These are phyloP conservation scores for Chrysomallon squamiferum DNA, from an alignment of 1,140 invertebrate genomes.

Conservation along the genomic window DNA sequence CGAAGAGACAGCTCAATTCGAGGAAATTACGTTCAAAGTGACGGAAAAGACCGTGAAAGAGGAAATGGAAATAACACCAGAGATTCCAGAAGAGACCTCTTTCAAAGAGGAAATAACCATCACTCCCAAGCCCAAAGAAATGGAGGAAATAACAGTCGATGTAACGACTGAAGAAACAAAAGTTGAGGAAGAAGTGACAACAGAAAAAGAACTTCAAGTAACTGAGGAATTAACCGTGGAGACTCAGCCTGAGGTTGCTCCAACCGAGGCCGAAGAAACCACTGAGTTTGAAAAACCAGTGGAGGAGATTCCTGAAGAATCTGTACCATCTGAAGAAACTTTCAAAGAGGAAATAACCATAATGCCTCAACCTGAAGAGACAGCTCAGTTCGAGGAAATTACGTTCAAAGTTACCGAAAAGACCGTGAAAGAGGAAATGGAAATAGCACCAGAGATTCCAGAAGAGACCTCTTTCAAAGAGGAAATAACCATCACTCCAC, in stretches of 20 bases:
- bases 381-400: slow-evolving; percentile 5
- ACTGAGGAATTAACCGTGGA: too few relatives aligned
- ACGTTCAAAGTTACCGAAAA: slow-evolving; percentile 12
- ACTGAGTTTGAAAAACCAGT: background rate
- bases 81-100: too few relatives aligned
- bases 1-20: too few relatives aligned
- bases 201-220: too few relatives aligned
- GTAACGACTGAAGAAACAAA: too few relatives aligned
- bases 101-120: too few relatives aligned
- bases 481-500: background rate
- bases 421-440: slow-evolving; percentile 8
- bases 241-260: background rate
- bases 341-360: background rate
- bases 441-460: background rate
- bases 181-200: too few relatives aligned
- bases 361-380: slow-evolving; percentile 8
- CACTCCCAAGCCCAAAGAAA: too few relatives aligned
- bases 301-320: slow-evolving; percentile 7
- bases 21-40: too few relatives aligned
- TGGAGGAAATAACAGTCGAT: too few relatives aligned
- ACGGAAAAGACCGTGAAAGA: too few relatives aligned
- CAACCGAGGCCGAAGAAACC: slow-evolving; percentile 4
- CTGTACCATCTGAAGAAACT: slow-evolving; percentile 3
- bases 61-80: too few relatives aligned
- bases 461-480: slow-evolving; percentile 6